Evolutionary conservation across 2,113 vertebrate species (phyloP), one percentile per base, ranked within the genome.

Genomic region (Pseudorectes ferrugineus): DNA sequence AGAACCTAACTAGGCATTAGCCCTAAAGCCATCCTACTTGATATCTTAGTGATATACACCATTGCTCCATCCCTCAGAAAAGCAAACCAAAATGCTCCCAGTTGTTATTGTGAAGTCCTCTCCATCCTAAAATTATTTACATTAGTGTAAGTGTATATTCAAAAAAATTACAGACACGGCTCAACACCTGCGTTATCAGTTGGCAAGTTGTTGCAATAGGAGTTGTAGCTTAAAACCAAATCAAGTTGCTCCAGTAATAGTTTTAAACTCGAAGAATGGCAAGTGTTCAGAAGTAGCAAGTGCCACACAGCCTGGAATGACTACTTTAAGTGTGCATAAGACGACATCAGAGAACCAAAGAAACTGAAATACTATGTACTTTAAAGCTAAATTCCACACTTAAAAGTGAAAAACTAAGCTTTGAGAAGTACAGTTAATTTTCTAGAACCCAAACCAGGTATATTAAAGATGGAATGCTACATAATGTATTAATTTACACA

Each of bases 21-120:
- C 73, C 38, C 6, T 76, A 73, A 67, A 45, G 20, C 15, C 36
- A 68, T 26, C 22, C 51, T 23, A 38, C 21, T 49, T 38, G 21
- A 1, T 22, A 49, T 8, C 21, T 77, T 43, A 78, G 25, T 48
- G 78, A 77, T 23, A n/a, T 0, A 66, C 0, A 3, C 3, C 33
- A 36, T 52, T 42, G 11, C 11, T 74, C 46, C 23, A 73, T 12
- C 22, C 11, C 55, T 55, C 26, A 29, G 59, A 85, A 87, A 77
- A 59, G 29, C 35, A 74, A 80, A 49, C 6, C 24, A 65, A 85
- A 95, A 73, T 36, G 21, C 14, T 77, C 29, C 49, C 29, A 18
- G 29, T 29, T 73, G n/a, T 83, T 84, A 29, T 0, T 49, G 26
- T 49, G 38, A 57, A 51, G 24, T 24, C 48, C 25, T 36, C 46